These are phyloP conservation scores for Dicycla oo DNA, from an alignment of 2,888 invertebrate genomes.

Conservation along the genomic window DNA sequence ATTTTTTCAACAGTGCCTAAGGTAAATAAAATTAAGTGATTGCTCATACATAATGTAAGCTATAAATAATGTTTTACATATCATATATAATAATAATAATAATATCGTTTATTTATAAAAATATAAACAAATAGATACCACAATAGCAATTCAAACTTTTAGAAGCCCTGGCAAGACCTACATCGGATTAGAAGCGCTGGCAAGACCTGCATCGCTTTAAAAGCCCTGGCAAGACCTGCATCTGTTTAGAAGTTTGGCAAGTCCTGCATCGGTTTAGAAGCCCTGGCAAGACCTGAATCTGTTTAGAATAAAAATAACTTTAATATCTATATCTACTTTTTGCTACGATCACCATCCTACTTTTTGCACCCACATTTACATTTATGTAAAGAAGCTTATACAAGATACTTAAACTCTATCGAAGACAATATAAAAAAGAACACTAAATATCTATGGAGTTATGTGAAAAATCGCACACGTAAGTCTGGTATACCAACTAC, in stretches of 20 bases:
- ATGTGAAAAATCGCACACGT: background rate
- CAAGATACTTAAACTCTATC: no score
- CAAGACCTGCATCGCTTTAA: background rate
- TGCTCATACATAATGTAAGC: background rate
- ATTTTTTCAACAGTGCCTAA: conserved; percentile 8
- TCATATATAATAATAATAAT: no score
- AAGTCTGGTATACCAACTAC: background rate
- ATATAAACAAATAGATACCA: background rate
- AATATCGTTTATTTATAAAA: no score
- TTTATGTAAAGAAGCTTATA: no score
- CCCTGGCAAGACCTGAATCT: no score
- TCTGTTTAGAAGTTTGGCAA: no score
- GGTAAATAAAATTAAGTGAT: conserved; percentile 1
- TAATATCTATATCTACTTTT: no score
- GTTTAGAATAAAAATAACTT: background rate
- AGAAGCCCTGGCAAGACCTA: background rate
- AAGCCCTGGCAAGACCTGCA: background rate
- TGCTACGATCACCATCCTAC: no score
- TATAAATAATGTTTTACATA: background rate
- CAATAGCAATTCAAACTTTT: background rate
- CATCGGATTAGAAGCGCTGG: no score
- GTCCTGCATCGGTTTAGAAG: background rate
- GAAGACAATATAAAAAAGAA: no score
- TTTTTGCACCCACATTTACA: no score
- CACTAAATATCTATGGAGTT: background rate